Evolutionary conservation across 2,797 vertebrate genomes (phyloP), one percentile per base, ranked within the genome.

Genomic region (Salmo trutta): DNA sequence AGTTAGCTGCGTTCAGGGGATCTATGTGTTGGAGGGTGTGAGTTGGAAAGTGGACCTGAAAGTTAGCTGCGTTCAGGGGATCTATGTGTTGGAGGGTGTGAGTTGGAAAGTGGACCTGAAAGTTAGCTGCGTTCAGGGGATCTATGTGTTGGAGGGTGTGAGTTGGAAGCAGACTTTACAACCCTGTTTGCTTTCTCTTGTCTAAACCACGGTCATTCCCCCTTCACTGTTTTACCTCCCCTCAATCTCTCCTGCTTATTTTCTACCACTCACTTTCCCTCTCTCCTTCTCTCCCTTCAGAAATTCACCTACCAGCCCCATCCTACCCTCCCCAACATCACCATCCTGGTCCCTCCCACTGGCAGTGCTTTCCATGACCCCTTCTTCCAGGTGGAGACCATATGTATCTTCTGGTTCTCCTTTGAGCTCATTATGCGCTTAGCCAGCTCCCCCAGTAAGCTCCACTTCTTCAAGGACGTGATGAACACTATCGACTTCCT

Each of bases 401-500:
- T 97, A 62, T 98, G 97, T 86, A 98, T 98, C 90, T 95, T 89
- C 83, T 98, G 97, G 97, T 98, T 98, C 90, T 96, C 95, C 54
- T 95, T 98, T 15, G 97, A 98, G 85, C 93, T 98, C 3, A 7
- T 94, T 1, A 93, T 98, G 69, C 95, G 97, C 19, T 94, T 98
- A 33, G 2, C 81, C 52, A 92, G 94, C 56, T 92, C 94, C 53
- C 97, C 97, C 0, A 97, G 93, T 92, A 98, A 98, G 86, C 74
- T 91, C 0, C 85, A 86, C 16, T 98, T 98, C 90, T 98, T 98
- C 91, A 97, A 97, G 87, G 95, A 97, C 21, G 94, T 97, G 87
- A 98, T 98, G 97, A 98, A 98, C 93, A 94, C 96, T 80, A 98
- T 98, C 64, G 97, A 98, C 91, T 97, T 98, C 78, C 95, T 98